phyloP scores from a whole-genome alignment of 2,797 vertebrate genomes.

The Hozukius guyotensis region DNA sequence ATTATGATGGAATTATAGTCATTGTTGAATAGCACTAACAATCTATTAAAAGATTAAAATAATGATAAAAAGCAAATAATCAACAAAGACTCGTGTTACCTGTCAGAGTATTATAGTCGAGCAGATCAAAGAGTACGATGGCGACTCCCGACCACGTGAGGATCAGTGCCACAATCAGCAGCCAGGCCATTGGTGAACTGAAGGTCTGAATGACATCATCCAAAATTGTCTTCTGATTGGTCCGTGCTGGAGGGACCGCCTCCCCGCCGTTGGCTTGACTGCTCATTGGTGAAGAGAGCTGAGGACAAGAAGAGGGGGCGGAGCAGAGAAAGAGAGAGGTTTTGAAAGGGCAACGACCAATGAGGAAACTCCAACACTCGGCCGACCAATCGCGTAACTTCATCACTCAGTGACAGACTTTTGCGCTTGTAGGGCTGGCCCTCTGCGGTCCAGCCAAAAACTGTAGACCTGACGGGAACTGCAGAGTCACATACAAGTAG shows the following conservation, averaged over 20 bases:
- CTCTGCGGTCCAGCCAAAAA: not conserved
- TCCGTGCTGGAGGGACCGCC: conserved; percentile 74
- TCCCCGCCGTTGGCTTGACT: conserved; percentile 86
- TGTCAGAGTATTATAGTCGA: conserved; percentile 91
- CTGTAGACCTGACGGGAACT: not conserved
- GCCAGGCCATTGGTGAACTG: conserved; percentile 95
- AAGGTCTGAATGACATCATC: conserved; percentile 92
- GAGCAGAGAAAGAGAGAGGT: not conserved
- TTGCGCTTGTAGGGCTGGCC: no score
- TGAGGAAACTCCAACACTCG: no score
- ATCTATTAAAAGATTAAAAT: not conserved
- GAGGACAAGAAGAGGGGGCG: not conserved
- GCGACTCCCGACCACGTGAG: conserved; percentile 96
- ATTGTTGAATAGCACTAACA: not conserved
- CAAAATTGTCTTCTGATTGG: conserved; percentile 86
- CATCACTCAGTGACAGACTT: no score
- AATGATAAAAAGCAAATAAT: not conserved
- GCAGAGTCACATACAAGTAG: not conserved
- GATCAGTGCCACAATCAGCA: conserved; percentile 92
- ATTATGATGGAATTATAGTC: conserved; percentile 21
- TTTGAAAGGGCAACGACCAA: no score
- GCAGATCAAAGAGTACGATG: conserved; percentile 94
- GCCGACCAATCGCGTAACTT: no score
- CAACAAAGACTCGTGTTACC: conserved; percentile 77
- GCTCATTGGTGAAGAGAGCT: conserved; percentile 86